These are phyloP conservation scores for Girardinichthys multiradiatus DNA, from an alignment of 2,113 vertebrate species.

Conservation along the genomic window DNA sequence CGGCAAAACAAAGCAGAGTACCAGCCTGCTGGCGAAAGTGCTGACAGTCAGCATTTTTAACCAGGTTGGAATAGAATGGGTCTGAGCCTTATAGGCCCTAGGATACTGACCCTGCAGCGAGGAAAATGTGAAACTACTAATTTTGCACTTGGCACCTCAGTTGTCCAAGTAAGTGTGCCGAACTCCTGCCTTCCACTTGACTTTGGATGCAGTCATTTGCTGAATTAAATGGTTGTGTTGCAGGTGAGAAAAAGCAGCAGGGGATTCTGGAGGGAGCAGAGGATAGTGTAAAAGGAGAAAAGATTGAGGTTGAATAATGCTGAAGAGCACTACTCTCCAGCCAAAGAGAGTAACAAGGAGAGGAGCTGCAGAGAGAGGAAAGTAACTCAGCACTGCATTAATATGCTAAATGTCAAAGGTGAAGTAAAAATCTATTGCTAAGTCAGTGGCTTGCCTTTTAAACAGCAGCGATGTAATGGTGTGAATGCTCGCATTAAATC, in stretches of 20 bases:
- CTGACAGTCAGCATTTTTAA: constrained; percentile 80
- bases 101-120: constrained; percentile 43
- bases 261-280: not conserved
- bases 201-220: constrained; percentile 75
- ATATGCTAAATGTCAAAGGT: constrained; percentile 70
- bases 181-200: constrained; percentile 72
- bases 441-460: constrained; percentile 49
- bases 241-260: constrained; percentile 33
- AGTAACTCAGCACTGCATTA: constrained; percentile 58
- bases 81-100: constrained; percentile 55
- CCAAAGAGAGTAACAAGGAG: constrained; percentile 73
- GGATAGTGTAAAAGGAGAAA: constrained; percentile 13
- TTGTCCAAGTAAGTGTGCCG: constrained; percentile 30
- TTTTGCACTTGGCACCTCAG: constrained; percentile 37
- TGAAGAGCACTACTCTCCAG: constrained; percentile 50
- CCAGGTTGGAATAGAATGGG: constrained; percentile 73
- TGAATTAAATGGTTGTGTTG: constrained; percentile 61
- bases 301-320: constrained; percentile 41
- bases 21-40: constrained; percentile 76
- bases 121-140: constrained; percentile 20
- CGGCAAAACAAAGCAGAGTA: constrained; percentile 82
- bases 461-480: constrained; percentile 48
- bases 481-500: constrained; percentile 44
- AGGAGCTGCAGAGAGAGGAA: constrained; percentile 44
- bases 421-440: constrained; percentile 67